Base-by-base conservation (phyloP, 2,113 vertebrate species). In the Leptobrachium ailaonicum region DNA sequence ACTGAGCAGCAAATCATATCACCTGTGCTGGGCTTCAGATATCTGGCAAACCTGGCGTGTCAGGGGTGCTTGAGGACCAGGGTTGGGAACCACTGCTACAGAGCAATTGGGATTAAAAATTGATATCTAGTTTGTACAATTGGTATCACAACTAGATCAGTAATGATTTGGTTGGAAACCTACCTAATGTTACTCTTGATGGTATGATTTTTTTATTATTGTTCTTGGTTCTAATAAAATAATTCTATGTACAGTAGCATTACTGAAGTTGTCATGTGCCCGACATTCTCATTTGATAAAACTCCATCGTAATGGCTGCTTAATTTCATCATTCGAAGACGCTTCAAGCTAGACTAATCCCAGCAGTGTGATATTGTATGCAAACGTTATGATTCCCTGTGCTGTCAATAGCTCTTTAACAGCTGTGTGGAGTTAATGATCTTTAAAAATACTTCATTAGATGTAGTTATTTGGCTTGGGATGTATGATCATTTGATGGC, bases 351-450 rank as follows among this genome's bases (percentile, higher is more conserved):
- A 12, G 50, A 77, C 69, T 64, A 69, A 60, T 69, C 75, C 75
- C 75, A 77, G n/a, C 66, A 69, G 75, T 69, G 75, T 45, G 66
- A 69, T 77, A 50, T 41, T 58, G 53, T 66, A 77, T 44, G 41
- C 75, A 60, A 68, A 77, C 64, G 42, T 60, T 77, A 53, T 69
- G 75, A 44, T 77, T 77, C 66, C 64, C 75, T 77, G 66, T 40
- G 75, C 66, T 77, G 75, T 77, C 75, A 77, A 60, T 77, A 58
- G 66, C 75, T 69, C 53, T 77, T 60, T 54, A 58, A 60, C 75
- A 77, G 75, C 66, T 77, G 75, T 77, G 54, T 77, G 66, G 43
- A 77, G 75, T 60, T 77, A 77, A 69, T 77, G 75, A 77, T 77
- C 66, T 69, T 77, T 58, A 77, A 77, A 77, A 69, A 77, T 58